These are phyloP conservation scores for Haemorhous mexicanus DNA, from an alignment of 2,113 vertebrate species.

Conservation along the genomic window DNA sequence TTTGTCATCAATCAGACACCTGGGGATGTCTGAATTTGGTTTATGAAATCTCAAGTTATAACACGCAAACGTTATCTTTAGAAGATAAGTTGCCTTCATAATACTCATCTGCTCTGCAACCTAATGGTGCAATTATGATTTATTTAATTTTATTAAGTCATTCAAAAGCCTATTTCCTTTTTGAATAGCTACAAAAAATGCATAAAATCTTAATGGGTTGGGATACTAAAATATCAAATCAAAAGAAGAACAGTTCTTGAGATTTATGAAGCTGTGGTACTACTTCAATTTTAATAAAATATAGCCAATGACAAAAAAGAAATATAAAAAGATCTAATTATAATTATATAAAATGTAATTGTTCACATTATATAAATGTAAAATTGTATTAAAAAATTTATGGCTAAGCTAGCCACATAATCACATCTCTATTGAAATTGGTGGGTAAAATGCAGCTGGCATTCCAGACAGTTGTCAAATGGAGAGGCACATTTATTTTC, in stretches of 20 bases:
- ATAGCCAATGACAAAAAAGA: background rate
- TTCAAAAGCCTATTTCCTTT: slow-evolving; percentile 28
- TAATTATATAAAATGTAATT: slow-evolving; percentile 17
- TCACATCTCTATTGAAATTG: background rate
- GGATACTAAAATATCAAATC: background rate
- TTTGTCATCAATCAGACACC: background rate
- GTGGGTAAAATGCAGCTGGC: background rate
- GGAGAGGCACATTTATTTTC: background rate
- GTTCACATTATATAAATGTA: background rate
- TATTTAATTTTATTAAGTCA: slow-evolving; percentile 38
- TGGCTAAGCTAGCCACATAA: background rate
- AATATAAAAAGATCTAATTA: background rate
- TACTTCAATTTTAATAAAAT: slow-evolving; percentile 17
- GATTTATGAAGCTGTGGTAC: slow-evolving; percentile 25
- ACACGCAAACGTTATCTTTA: background rate
- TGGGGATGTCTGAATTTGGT: background rate
- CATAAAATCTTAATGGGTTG: background rate
- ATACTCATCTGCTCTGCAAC: background rate
- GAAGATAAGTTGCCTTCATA: background rate
- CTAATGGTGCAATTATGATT: background rate
- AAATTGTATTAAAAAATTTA: background rate
- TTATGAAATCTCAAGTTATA: background rate
- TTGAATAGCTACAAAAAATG: background rate
- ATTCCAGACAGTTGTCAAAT: background rate
- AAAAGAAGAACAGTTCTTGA: background rate